These are phyloP conservation scores for Ctenopoma multispine DNA, from an alignment of 2,797 vertebrate species.

Conservation along the genomic window DNA sequence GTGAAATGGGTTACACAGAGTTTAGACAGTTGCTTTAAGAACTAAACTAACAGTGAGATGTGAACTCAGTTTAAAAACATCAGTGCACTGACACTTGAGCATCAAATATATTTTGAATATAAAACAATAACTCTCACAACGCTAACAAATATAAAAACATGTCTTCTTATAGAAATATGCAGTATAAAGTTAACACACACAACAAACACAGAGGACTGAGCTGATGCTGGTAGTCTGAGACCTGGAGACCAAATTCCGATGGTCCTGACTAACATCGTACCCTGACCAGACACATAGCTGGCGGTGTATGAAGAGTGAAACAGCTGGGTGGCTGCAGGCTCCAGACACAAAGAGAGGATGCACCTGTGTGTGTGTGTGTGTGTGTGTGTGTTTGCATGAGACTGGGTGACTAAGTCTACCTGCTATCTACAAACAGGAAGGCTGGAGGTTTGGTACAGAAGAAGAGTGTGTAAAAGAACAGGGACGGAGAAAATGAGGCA, in stretches of 20 bases:
- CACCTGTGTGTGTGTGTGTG: conserved; percentile 46
- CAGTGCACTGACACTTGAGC: background rate
- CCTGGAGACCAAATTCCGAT: conserved; percentile 7
- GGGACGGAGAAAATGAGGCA: conserved; percentile 13
- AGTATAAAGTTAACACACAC: background rate
- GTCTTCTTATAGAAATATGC: too few species aligned
- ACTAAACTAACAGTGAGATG: background rate
- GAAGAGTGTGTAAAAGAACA: conserved; percentile 3
- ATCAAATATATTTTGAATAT: too few species aligned
- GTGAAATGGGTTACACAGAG: conserved; percentile 34
- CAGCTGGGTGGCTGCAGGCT: conserved; percentile 52
- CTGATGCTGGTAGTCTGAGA: conserved; percentile 32
- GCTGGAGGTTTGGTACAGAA: conserved; percentile 4
- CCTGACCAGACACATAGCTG: conserved; percentile 49
- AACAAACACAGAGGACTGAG: conserved; percentile 2
- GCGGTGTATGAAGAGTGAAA: conserved; percentile 23
- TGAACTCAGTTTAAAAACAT: conserved; percentile 1
- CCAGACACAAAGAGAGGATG: conserved; percentile 62
- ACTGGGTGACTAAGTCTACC: conserved; percentile 35
- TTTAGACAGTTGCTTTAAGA: conserved; percentile 9
- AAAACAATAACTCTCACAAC: background rate
- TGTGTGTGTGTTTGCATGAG: conserved; percentile 11
- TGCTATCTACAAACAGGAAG: conserved; percentile 19
- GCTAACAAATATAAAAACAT: background rate
- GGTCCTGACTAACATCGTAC: conserved; percentile 21